Conservation (phyloP, 2,888 invertebrate genomes). For the Kuschelorhynchus macadamiae region DNA sequence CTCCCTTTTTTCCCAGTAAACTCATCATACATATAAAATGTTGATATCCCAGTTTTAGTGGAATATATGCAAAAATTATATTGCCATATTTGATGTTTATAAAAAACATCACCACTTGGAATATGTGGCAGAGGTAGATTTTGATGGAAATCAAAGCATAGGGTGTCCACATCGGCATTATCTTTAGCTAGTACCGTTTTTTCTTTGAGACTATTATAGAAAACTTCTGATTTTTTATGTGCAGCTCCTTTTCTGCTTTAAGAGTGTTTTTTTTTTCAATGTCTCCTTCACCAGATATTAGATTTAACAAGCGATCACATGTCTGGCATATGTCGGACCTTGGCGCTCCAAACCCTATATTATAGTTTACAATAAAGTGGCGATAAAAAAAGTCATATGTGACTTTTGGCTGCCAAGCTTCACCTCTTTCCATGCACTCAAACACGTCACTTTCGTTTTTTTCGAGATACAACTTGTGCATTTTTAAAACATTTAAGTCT, state of each 20-base stretch:
- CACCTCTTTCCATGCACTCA: neutral
- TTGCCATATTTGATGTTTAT: conserved; percentile 21
- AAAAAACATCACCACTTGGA: conserved; percentile 25
- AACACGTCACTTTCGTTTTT: conserved; percentile 21
- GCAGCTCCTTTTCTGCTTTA: conserved; percentile 3
- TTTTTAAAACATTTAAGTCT: conserved; percentile 28
- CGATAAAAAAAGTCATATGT: conserved; percentile 37
- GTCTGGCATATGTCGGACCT: conserved; percentile 37
- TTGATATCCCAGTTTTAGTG: neutral
- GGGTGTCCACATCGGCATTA: conserved; percentile 2
- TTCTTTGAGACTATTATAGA: conserved; percentile 10
- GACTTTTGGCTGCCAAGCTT: conserved; percentile 29
- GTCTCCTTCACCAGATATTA: conserved; percentile 17
- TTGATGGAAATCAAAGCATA: conserved; percentile 31
- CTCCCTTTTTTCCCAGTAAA: neutral
- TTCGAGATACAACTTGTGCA: conserved; percentile 24
- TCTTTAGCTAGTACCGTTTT: neutral
- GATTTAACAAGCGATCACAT: conserved; percentile 22
- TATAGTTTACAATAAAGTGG: conserved; percentile 7
- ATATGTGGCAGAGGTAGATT: conserved; percentile 22
- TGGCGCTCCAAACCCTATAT: conserved; percentile 29
- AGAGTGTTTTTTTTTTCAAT: conserved; percentile 13
- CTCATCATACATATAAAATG: conserved; percentile 25
- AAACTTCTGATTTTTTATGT: conserved; percentile 11
- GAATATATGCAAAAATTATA: conserved; percentile 29